These are phyloP conservation scores for Cecropterus lyciades DNA, from an alignment of 1,140 invertebrate species.

Conservation along the genomic window DNA sequence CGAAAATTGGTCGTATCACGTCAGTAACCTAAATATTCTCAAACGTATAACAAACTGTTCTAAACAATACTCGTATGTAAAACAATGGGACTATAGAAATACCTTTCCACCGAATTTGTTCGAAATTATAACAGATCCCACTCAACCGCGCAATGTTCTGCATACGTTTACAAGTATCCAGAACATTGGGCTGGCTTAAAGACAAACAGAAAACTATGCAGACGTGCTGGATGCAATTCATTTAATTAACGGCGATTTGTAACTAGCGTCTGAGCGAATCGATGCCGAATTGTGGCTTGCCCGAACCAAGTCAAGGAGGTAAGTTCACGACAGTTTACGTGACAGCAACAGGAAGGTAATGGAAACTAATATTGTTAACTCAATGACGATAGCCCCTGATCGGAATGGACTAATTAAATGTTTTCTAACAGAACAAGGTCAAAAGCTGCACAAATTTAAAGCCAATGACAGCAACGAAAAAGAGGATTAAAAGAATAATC, in stretches of 20 bases:
- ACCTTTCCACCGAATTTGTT: not conserved
- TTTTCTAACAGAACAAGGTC: too few species aligned
- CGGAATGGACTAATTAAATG: too few species aligned
- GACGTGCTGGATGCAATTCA: constrained; percentile 43
- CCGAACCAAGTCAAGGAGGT: constrained; percentile 13
- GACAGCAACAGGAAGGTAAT: not conserved
- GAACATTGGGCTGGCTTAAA: constrained; percentile 43
- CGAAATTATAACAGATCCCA: constrained; percentile 30
- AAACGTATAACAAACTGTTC: too few species aligned
- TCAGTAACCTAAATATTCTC: too few species aligned
- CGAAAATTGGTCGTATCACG: too few species aligned
- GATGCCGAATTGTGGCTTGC: constrained; percentile 24
- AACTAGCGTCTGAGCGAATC: constrained; percentile 22
- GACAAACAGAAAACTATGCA: constrained; percentile 53
- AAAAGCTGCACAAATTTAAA: too few species aligned
- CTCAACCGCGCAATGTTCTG: constrained; percentile 20
- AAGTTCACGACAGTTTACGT: not conserved
- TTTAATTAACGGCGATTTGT: constrained; percentile 50
- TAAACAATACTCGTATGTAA: too few species aligned
- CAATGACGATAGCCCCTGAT: too few species aligned
- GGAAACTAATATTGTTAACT: too few species aligned
- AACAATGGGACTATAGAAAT: too few species aligned
- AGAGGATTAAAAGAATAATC: too few species aligned
- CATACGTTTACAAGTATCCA: constrained; percentile 45
- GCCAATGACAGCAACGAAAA: too few species aligned